These are phyloP conservation scores for Pelobates cultripes DNA, from an alignment of 2,797 vertebrate genomes.

Conservation along the genomic window DNA sequence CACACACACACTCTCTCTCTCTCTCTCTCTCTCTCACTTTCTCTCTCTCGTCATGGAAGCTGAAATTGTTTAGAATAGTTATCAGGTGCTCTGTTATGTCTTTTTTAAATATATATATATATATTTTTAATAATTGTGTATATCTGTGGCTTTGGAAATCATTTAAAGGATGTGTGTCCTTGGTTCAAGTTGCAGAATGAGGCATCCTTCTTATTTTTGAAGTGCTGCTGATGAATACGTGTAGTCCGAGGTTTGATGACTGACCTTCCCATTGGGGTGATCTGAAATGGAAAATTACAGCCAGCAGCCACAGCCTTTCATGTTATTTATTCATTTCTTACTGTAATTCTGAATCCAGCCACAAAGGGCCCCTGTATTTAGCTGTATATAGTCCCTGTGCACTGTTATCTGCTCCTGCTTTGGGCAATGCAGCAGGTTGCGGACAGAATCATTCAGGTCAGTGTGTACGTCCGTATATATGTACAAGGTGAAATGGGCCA, in stretches of 20 bases:
- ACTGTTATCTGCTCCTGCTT: not conserved
- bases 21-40: too few species aligned
- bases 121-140: too few species aligned
- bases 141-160: too few species aligned
- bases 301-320: not conserved
- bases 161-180: too few species aligned
- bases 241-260: not conserved
- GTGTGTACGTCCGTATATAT: not conserved
- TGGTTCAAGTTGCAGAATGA: too few species aligned
- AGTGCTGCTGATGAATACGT: too few species aligned
- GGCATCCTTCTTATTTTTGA: too few species aligned
- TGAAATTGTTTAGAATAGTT: too few species aligned
- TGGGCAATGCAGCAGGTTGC: not conserved
- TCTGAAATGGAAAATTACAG: not conserved
- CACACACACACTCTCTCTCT: too few species aligned
- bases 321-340: not conserved
- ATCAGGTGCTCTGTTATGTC: too few species aligned
- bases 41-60: too few species aligned
- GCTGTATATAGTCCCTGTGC: not conserved
- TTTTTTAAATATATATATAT: too few species aligned
- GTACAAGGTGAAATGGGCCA: not conserved
- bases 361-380: not conserved
- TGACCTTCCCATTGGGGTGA: not conserved
- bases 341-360: constrained; percentile 1
- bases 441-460: not conserved